Evolutionary conservation across 2,797 vertebrate species (phyloP).

Genomic region (Crocidura indochinensis): DNA sequence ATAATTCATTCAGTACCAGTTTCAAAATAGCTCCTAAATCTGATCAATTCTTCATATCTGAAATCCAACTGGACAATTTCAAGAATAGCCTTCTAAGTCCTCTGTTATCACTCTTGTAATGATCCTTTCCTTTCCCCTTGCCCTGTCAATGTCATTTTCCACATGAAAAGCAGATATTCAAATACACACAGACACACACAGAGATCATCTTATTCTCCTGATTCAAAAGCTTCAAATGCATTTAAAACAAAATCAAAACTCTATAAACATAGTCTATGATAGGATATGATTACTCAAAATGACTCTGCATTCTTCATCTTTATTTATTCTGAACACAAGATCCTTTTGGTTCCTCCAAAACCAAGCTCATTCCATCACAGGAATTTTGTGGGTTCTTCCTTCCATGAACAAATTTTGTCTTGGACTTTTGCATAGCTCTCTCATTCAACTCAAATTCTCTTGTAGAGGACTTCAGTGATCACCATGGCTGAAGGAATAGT

Average conservation of each 20-base stretch:
- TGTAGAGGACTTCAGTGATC: not conserved
- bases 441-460: too few species aligned
- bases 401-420: not conserved
- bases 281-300: not conserved
- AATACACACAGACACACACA: not conserved
- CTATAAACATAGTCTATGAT: not conserved
- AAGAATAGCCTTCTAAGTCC: not conserved
- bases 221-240: not conserved
- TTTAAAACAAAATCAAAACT: not conserved
- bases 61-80: not conserved
- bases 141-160: not conserved
- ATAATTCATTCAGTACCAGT: not conserved
- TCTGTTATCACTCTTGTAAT: not conserved
- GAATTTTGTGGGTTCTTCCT: slow-evolving; percentile 18
- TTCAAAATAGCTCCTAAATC: not conserved
- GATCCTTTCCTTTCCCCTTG: not conserved
- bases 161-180: not conserved
- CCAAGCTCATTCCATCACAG: not conserved
- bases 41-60: not conserved
- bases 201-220: not conserved
- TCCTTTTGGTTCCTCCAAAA: slow-evolving; percentile 5
- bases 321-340: not conserved
- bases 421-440: not conserved
- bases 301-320: not conserved
- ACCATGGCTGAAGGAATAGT: not conserved